Evolutionary conservation across 2,888 invertebrate genomes (phyloP), one percentile per base, ranked within the genome.

Genomic region (Orthonychiurus folsomi): DNA sequence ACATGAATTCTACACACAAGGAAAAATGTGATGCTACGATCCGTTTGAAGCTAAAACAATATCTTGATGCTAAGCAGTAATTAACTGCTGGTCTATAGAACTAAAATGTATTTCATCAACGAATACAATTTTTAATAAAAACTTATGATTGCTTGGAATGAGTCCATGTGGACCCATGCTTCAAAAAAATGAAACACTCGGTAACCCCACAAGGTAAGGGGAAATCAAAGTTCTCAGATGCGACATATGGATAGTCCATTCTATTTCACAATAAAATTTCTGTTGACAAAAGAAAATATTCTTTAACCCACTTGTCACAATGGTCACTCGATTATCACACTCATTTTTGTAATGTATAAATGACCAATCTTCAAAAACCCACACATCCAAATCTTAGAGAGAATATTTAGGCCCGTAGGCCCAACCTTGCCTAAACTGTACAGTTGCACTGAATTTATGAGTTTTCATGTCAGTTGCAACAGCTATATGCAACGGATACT

Each of bases 321-420:
- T 37, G 37, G 37, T 37, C 37, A 37, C 37, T 15, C 5, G 37
- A 37, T 37, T 37, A 37, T 37, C 37, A 37, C 37, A 37, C 37
- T 37, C 37, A 37, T 37, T 37, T 37, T n/a, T n/a, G n/a, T n/a
- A n/a, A n/a, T 37, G 37, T 37, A 37, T 37, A 37, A 37, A 37
- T 37, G 9, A 37, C 15, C 37, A 9, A 37, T 37, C n/a, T 37
- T 37, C 37, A 37, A 37, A 37, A 37, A 9, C 37, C 15, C 37
- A 37, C 15, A 9, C 37, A 37, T 37, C 15, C 37, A 5, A 37
- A 37, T 9, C 37, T 37, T 37, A 37, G 37, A 37, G 37, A 37
- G 37, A 37, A 37, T 37, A 37, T 37, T 37, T 37, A 5, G 5
- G 37, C 37, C 37, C 37, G n/a, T n/a, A n/a, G n/a, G n/a, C n/a